Base-by-base conservation (phyloP, 2,888 invertebrate species). In the Marasmarcha lunaedactyla region DNA sequence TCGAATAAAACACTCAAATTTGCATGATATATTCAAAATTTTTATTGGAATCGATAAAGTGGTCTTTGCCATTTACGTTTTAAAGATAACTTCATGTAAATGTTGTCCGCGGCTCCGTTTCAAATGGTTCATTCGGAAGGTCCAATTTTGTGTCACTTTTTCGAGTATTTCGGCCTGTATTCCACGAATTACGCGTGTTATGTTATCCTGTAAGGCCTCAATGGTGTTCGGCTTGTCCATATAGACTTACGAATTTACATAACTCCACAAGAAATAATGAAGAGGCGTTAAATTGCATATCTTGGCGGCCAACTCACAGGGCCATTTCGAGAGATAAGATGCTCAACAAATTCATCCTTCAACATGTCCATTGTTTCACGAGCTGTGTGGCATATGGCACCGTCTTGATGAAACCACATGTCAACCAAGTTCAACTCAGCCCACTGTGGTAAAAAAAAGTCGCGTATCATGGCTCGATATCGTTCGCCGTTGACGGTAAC, bases 191-290 rank as follows among this genome's bases (percentile, higher is more conserved):
- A n/a, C n/a, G n/a, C n/a, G n/a, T 37, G 39, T 41, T 35, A 43
- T 40, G 40, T 40, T 26, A 35, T 42, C 36, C 38, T 38, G 38
- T 38, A 42, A 38, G 35, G 35, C 42, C 38, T 42, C 38, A 38
- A 42, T 38, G 20, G 38, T 30, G 38, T 34, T 35, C 13, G 30
- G 38, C 38, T 42, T 38, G 38, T 42, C 42, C 36, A 38, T 33
- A 36, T 38, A 42, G 9, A 42, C 36, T 36, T 39, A 36, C 20
- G 38, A 39, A 36, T 42, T 39, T 33, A 39, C 35, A 33, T 33
- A 33, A 26, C 39, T 26, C 38, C 27, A 35, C 36, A 37, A 20
- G 33, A 36, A 40, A 36, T 20, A 40, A 13, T 40, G 36, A 4
- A 40, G 13, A n/a, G 40, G 40, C 1, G 40, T 40, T 30, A 40